Conservation (phyloP, 2,113 vertebrate genomes). For the Pristiophorus japonicus region DNA sequence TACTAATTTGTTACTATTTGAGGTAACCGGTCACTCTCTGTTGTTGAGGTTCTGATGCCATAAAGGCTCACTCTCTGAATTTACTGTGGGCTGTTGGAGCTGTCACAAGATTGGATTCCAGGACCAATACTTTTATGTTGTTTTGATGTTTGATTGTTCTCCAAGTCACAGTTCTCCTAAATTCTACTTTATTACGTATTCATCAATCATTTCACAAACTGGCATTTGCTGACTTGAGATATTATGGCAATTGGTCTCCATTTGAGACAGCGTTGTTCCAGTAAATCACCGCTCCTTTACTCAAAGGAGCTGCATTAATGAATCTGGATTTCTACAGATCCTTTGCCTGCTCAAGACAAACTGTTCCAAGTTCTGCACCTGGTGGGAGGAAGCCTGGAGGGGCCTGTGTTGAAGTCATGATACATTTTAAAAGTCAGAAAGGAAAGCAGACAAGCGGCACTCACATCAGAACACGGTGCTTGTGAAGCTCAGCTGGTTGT, state of each 20-base stretch:
- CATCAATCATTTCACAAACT: neutral
- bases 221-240: neutral
- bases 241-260: neutral
- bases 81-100: neutral
- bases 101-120: neutral
- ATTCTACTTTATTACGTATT: neutral
- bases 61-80: neutral
- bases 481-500: neutral
- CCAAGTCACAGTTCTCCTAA: neutral
- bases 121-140: neutral
- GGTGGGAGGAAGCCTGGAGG: neutral
- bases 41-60: neutral
- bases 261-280: neutral
- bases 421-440: neutral
- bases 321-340: neutral
- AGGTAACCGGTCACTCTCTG: neutral
- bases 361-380: neutral
- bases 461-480: neutral
- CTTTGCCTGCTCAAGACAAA: neutral
- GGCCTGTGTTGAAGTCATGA: neutral
- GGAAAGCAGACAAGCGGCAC: neutral
- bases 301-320: neutral
- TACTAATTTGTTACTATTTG: neutral
- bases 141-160: too few species aligned
- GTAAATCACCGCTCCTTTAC: neutral